A percentile compares a stretch with the other conserved stretches of the same genome.
Evolutionary conservation across 2,797 vertebrate genomes (phyloP).

Genomic region (Melanotaenia trifasciata): DNA sequence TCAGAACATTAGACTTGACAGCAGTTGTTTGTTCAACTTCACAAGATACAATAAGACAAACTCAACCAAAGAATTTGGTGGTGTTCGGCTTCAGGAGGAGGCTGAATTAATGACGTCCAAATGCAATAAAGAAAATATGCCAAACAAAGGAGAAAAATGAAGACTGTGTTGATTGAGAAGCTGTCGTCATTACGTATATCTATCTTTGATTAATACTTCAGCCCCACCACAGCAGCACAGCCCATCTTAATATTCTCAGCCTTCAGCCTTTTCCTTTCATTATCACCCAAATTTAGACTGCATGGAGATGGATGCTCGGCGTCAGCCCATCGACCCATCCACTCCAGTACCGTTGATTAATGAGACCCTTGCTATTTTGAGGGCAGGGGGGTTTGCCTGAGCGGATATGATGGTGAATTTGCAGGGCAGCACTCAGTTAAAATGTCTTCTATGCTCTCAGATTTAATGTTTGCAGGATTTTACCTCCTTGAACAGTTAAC

Average conservation of each 20-base stretch:
- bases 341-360: slow-evolving; percentile 61
- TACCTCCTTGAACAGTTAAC: neutral
- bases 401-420: slow-evolving; percentile 38
- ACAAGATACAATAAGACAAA: too few relatives aligned
- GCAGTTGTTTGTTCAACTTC: too few relatives aligned
- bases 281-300: slow-evolving; percentile 70
- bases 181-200: slow-evolving; percentile 36
- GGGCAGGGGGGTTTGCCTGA: slow-evolving; percentile 65
- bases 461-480: neutral
- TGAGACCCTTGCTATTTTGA: slow-evolving; percentile 66
- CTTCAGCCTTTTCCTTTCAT: slow-evolving; percentile 54
- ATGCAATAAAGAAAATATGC: slow-evolving; percentile 1
- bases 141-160: slow-evolving; percentile 17
- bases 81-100: neutral
- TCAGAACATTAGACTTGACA: neutral
- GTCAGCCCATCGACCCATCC: slow-evolving; percentile 47
- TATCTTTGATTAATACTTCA: slow-evolving; percentile 64
- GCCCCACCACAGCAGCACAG: slow-evolving; percentile 14
- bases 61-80: neutral
- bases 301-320: slow-evolving; percentile 68
- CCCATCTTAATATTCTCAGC: slow-evolving; percentile 54
- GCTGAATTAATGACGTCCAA: slow-evolving; percentile 22
- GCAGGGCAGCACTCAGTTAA: neutral
- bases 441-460: neutral
- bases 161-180: slow-evolving; percentile 43